Percentiles rank a stretch among this genome's conserved stretches.
Conservation (phyloP, 2,888 invertebrate genomes). For the Sinhomidia bicolor region DNA sequence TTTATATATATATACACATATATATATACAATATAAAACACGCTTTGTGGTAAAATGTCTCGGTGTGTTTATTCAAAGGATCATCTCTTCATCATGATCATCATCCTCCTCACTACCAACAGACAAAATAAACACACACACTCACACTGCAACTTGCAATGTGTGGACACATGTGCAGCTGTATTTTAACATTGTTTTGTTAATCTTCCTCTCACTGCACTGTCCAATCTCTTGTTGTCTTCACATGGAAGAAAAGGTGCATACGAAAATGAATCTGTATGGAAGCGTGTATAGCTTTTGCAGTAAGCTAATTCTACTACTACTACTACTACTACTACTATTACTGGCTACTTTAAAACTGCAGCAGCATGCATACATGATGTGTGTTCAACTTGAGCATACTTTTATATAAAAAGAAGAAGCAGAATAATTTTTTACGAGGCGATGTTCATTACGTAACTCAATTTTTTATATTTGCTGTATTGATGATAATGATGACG, state of each 20-base stretch:
- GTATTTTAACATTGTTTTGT: neutral
- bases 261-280: conserved; percentile 7
- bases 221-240: neutral
- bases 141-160: neutral
- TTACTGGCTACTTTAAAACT: neutral
- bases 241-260: neutral
- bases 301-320: neutral
- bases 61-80: conserved; percentile 70
- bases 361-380: too few species aligned
- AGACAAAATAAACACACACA: conserved; percentile 21
- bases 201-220: neutral
- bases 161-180: conserved; percentile 32
- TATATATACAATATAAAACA: too few species aligned
- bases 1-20: too few species aligned
- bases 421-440: neutral
- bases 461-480: neutral
- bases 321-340: too few species aligned
- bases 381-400: neutral
- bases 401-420: neutral
- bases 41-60: conserved; percentile 21
- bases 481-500: neutral
- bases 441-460: conserved; percentile 16
- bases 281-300: neutral
- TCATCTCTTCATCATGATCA: conserved; percentile 21
- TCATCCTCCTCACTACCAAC: neutral